Conservation (phyloP, 2,113 vertebrate species). For the Mormoops blainvillei region DNA sequence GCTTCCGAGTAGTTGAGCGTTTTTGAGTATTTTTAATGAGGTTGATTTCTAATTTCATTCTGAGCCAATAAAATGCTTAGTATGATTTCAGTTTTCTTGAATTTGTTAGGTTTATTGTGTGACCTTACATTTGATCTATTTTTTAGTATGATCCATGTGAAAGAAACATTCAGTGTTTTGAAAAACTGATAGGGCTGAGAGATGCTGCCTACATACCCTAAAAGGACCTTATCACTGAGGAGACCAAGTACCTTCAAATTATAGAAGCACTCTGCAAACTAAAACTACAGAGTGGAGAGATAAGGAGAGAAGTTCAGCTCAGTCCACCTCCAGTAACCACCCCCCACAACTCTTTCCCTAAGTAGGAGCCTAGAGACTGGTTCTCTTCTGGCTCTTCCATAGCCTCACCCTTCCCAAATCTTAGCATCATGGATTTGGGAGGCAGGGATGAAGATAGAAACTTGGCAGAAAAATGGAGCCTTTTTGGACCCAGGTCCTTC, state of each 20-base stretch:
- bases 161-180: constrained; percentile 93
- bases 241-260: constrained; percentile 88
- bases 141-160: too few species aligned
- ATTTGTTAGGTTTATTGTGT: too few species aligned
- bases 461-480: constrained; percentile 87
- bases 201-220: constrained; percentile 91
- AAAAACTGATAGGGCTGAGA: constrained; percentile 92
- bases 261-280: constrained; percentile 90
- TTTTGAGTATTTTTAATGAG: too few species aligned
- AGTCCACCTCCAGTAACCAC: constrained; percentile 90
- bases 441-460: constrained; percentile 82
- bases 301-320: constrained; percentile 86
- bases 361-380: constrained; percentile 87
- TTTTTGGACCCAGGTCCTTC: constrained; percentile 89
- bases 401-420: constrained; percentile 81
- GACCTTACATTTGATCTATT: too few species aligned
- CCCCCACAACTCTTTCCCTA: constrained; percentile 88
- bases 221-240: constrained; percentile 93
- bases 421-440: constrained; percentile 76
- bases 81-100: too few species aligned
- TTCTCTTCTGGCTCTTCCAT: constrained; percentile 84
- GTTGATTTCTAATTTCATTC: too few species aligned
- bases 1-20: too few species aligned
- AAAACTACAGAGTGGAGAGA: constrained; percentile 90
- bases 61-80: too few species aligned